Percentiles rank a stretch among this genome's conserved stretches.
phyloP scores from a whole-genome alignment of 2,797 vertebrate species.

The Pitangus sulphuratus region DNA sequence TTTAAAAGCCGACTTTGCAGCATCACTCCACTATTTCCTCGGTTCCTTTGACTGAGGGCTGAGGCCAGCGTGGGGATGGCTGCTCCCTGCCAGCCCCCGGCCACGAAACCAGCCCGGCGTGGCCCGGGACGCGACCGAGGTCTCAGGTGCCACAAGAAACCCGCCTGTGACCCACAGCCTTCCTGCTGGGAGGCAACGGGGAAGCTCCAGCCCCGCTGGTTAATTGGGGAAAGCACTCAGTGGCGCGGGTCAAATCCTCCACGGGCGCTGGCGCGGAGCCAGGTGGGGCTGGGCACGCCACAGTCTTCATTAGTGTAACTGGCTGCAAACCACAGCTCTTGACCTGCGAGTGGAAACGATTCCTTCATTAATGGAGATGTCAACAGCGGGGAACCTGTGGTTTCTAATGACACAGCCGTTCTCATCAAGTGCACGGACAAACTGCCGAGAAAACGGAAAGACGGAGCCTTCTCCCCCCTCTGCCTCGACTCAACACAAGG shows the following conservation, averaged over 20 bases:
- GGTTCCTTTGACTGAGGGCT: neutral
- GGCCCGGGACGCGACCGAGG: neutral
- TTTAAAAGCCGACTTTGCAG: neutral
- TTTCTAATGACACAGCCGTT: conserved; percentile 63
- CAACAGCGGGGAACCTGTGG: conserved; percentile 29
- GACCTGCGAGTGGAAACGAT: conserved; percentile 54
- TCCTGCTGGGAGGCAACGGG: neutral
- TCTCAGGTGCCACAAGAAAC: neutral
- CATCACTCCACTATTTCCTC: neutral
- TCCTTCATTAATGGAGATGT: conserved; percentile 60
- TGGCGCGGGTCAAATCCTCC: conserved; percentile 39
- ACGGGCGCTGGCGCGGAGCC: conserved; percentile 11
- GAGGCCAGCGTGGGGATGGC: neutral
- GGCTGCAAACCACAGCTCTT: conserved; percentile 58
- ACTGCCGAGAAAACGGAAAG: neutral
- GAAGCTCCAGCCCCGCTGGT: neutral
- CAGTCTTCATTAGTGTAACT: conserved; percentile 68
- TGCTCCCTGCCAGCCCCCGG: neutral
- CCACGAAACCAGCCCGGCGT: neutral
- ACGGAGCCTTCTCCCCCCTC: neutral
- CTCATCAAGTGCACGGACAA: neutral
- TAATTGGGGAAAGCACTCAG: conserved; percentile 54
- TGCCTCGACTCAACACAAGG: rapidly evolving
- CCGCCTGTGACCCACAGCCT: neutral
- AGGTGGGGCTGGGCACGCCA: conserved; percentile 57